phyloP scores from a whole-genome alignment of 2,113 vertebrate species.

The Toxotes jaculatrix region DNA sequence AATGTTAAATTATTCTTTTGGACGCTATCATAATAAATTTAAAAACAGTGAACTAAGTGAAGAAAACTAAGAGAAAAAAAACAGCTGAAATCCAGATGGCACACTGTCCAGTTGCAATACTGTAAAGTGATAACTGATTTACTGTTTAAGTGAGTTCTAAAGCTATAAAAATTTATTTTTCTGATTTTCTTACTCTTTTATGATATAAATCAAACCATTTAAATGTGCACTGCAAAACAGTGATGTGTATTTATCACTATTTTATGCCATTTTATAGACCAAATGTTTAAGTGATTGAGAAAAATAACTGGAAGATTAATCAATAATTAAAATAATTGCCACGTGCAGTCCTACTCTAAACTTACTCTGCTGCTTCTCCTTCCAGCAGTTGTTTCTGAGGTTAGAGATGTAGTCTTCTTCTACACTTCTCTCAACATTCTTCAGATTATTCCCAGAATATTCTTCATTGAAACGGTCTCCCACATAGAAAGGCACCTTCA shows the following conservation, averaged over 20 bases:
- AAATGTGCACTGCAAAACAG: not conserved
- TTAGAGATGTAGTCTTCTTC: slow-evolving; percentile 98
- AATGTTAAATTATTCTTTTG: not conserved
- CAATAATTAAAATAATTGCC: not conserved
- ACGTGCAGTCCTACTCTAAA: not conserved
- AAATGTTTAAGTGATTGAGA: not conserved
- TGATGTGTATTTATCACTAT: too few relatives aligned
- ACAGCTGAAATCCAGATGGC: not conserved
- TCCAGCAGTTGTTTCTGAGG: slow-evolving; percentile 98
- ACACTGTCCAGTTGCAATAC: not conserved
- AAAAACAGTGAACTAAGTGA: too few relatives aligned
- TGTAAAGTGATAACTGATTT: too few relatives aligned
- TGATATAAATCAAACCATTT: not conserved
- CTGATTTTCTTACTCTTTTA: too few relatives aligned
- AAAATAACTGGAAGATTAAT: not conserved
- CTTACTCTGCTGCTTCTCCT: slow-evolving; percentile 98
- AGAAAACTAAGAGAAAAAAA: too few relatives aligned
- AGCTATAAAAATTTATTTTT: too few relatives aligned
- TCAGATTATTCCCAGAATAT: slow-evolving; percentile 90
- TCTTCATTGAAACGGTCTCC: slow-evolving; percentile 95
- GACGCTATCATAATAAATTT: not conserved
- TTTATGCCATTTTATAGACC: too few relatives aligned
- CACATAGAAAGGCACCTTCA: slow-evolving; percentile 94
- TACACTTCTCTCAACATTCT: slow-evolving; percentile 93
- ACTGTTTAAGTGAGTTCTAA: too few relatives aligned